These are phyloP conservation scores for Galeopsomyia nigrocyanea DNA, from an alignment of 2,888 invertebrate genomes.

Conservation along the genomic window DNA sequence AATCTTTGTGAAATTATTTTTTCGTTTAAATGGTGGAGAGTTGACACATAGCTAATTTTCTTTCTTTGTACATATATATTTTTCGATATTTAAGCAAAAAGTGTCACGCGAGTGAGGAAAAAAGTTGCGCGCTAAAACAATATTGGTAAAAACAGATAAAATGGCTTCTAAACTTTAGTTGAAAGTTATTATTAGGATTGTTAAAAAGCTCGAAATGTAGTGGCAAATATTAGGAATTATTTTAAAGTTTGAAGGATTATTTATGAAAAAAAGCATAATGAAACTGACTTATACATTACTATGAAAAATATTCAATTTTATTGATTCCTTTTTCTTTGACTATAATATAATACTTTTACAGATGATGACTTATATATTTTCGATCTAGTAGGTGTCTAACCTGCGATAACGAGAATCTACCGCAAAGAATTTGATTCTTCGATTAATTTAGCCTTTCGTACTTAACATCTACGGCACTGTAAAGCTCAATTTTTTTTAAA, in stretches of 20 bases:
- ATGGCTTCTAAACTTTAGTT: too few species aligned
- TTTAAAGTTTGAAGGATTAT: constrained; percentile 9
- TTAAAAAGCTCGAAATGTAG: constrained; percentile 11
- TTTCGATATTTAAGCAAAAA: too few species aligned
- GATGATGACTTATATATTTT: background rate
- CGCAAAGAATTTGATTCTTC: too few species aligned
- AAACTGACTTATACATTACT: constrained; percentile 14
- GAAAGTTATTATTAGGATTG: background rate
- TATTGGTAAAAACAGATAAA: too few species aligned
- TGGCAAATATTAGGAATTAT: background rate
- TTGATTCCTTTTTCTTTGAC: constrained; percentile 18
- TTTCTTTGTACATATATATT: too few species aligned
- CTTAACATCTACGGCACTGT: background rate
- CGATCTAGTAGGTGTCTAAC: constrained; percentile 11
- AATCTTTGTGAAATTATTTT: too few species aligned
- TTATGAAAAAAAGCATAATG: background rate
- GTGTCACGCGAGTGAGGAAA: too few species aligned
- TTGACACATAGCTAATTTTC: too few species aligned
- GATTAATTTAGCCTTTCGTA: background rate
- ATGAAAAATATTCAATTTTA: constrained; percentile 42
- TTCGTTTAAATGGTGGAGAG: too few species aligned
- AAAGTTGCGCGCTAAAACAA: too few species aligned
- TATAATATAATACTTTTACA: constrained; percentile 32
- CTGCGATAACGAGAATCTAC: constrained; percentile 42
- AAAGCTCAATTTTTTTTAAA: too few species aligned